A percentile compares a stretch with the other conserved stretches of the same genome.
Conservation (phyloP, 2,113 vertebrate genomes). For the Herpetotheres cachinnans region DNA sequence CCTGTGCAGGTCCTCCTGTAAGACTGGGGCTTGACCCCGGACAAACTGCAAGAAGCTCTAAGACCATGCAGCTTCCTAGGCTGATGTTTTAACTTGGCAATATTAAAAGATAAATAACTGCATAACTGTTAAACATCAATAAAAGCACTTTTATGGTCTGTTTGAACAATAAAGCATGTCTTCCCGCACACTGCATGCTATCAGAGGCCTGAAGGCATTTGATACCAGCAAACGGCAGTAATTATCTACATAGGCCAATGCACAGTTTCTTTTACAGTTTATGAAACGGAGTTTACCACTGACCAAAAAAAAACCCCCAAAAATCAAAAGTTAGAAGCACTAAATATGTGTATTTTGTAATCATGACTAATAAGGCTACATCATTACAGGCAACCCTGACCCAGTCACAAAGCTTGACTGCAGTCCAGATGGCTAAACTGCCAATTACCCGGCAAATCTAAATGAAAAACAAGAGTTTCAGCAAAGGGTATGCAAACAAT, state of each 20-base stretch:
- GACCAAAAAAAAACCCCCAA: background rate
- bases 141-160: background rate
- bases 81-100: background rate
- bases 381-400: background rate
- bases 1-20: fast-evolving
- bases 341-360: background rate
- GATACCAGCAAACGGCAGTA: background rate
- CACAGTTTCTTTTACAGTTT: background rate
- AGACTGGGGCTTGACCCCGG: background rate
- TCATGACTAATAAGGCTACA: background rate
- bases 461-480: background rate
- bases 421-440: background rate
- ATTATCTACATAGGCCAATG: background rate
- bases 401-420: background rate
- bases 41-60: background rate
- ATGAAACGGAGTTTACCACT: background rate
- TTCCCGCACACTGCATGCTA: background rate
- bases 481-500: background rate
- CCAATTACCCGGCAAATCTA: background rate
- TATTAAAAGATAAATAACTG: background rate
- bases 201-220: background rate
- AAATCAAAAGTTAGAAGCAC: background rate
- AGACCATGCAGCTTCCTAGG: background rate
- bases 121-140: background rate
- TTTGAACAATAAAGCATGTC: background rate